Evolutionary conservation across 2,113 vertebrate species (phyloP).

Genomic region (Takifugu bimaculatus): DNA sequence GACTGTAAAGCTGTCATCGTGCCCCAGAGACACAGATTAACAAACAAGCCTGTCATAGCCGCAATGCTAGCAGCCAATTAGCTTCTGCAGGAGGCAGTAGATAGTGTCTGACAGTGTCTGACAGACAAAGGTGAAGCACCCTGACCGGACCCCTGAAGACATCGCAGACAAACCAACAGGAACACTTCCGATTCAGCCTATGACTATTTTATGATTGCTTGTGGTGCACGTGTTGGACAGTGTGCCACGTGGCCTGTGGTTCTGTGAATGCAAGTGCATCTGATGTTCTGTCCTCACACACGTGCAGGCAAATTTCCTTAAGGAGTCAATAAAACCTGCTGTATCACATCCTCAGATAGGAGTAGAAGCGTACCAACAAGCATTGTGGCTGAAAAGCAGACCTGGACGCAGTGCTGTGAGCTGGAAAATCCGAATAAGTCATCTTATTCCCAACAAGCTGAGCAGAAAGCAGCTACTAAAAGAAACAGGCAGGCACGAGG

Average conservation of each 20-base stretch:
- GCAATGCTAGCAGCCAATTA: background rate
- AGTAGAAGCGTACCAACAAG: too few relatives aligned
- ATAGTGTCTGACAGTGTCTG: conserved; percentile 1
- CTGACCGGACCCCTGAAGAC: conserved; percentile 6
- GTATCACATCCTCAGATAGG: background rate
- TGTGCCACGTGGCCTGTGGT: too few relatives aligned
- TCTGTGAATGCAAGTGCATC: too few relatives aligned
- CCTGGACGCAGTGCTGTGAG: too few relatives aligned
- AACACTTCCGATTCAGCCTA: background rate
- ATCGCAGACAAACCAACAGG: conserved; percentile 1
- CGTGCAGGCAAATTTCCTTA: too few relatives aligned
- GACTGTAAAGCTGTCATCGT: background rate
- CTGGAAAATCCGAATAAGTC: background rate
- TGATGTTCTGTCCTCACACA: background rate
- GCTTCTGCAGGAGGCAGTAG: background rate
- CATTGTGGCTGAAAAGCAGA: too few relatives aligned
- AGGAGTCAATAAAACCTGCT: too few relatives aligned
- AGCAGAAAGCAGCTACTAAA: conserved; percentile 19
- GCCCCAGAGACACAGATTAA: conserved; percentile 5
- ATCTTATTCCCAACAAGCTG: conserved; percentile 1
- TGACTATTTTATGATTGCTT: conserved; percentile 12
- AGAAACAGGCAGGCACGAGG: conserved; percentile 26
- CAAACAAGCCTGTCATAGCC: conserved; percentile 2
- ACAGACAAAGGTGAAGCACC: background rate
- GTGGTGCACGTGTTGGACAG: too few relatives aligned